Conservation (phyloP, 2,888 invertebrate genomes). For the Polyploca ridens region DNA sequence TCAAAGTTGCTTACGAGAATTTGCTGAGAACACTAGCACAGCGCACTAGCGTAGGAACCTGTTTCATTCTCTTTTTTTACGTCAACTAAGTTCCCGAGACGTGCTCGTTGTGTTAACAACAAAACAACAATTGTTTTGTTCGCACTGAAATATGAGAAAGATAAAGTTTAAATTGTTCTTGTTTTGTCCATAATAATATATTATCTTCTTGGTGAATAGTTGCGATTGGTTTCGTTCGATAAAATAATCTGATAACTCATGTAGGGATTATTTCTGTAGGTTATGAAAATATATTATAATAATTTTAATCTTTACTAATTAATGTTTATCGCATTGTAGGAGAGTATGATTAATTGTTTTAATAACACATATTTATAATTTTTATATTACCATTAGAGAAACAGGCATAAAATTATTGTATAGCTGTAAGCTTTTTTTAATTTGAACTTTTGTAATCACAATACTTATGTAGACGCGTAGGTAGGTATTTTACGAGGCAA, state of each 20-base stretch:
- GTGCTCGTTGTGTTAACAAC: slow-evolving; percentile 31
- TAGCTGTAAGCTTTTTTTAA: too few relatives aligned
- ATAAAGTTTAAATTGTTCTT: slow-evolving; percentile 49
- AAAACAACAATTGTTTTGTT: slow-evolving; percentile 29
- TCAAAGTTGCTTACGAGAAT: slow-evolving; percentile 24
- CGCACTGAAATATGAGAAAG: slow-evolving; percentile 34
- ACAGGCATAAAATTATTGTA: too few relatives aligned
- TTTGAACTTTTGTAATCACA: too few relatives aligned
- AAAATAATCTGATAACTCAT: slow-evolving; percentile 25
- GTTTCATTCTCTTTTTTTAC: slow-evolving; percentile 26
- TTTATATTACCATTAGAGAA: too few relatives aligned
- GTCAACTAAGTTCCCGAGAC: slow-evolving; percentile 29
- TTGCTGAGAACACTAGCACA: slow-evolving; percentile 14
- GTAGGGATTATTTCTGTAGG: slow-evolving; percentile 10
- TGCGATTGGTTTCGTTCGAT: not conserved
- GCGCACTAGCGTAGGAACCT: slow-evolving; percentile 14
- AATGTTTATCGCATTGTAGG: not conserved
- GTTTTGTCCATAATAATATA: slow-evolving; percentile 31
- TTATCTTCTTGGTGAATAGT: slow-evolving; percentile 19
- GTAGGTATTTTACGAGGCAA: too few relatives aligned
- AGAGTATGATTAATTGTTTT: too few relatives aligned
- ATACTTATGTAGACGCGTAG: too few relatives aligned
- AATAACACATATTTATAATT: too few relatives aligned
- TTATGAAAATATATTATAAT: not conserved
- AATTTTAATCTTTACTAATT: not conserved